Percentiles rank a stretch among this genome's conserved stretches.
phyloP scores from a whole-genome alignment of 2,113 vertebrate species.

The Oenanthe melanoleuca region DNA sequence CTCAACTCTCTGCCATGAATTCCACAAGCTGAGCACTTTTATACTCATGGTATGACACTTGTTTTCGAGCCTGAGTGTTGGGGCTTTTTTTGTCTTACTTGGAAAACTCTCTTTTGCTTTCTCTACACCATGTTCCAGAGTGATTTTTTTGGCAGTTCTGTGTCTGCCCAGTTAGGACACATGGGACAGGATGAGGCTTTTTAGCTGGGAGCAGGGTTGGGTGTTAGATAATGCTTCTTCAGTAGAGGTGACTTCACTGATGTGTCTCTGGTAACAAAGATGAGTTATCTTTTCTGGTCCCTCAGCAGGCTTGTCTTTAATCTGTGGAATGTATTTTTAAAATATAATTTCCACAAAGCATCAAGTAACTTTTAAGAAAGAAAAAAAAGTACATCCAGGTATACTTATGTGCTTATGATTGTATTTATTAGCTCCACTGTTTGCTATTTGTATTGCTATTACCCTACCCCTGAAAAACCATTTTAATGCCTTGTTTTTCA shows the following conservation, averaged over 20 bases:
- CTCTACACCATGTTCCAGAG: neutral
- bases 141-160: neutral
- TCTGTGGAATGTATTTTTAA: neutral
- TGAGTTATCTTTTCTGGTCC: neutral
- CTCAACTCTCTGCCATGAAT: neutral
- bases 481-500: neutral
- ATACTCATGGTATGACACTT: neutral
- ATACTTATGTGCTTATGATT: neutral
- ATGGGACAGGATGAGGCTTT: neutral
- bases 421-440: neutral
- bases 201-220: neutral
- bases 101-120: neutral
- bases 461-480: rapidly evolving
- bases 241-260: neutral
- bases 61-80: neutral
- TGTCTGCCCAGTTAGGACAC: neutral
- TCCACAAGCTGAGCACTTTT: neutral
- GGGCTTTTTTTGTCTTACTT: neutral
- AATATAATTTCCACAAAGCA: neutral
- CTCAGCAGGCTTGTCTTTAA: neutral
- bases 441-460: neutral
- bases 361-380: neutral
- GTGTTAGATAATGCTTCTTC: neutral
- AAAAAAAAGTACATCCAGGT: neutral
- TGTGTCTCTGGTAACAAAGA: neutral